Base-by-base conservation (phyloP, 1,140 invertebrate species). In the Drosophila santomea region DNA sequence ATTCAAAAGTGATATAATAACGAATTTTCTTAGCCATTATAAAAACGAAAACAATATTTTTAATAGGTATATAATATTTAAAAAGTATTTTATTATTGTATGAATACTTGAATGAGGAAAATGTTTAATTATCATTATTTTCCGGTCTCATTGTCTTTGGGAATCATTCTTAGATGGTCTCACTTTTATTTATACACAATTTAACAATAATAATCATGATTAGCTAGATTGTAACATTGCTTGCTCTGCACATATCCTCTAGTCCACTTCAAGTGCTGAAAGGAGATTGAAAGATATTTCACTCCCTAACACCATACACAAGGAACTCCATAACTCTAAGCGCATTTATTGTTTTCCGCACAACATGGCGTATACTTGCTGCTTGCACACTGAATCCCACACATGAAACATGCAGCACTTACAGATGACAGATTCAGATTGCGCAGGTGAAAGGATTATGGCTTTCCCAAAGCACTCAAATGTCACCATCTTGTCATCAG, bases 371-470 rank as follows among this genome's bases (percentile, higher is more conserved):
- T 47, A 60, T 47, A 14, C 32, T 15, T 6, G 15, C 6, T 48
- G 39, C 35, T 17, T 51, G 36, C 17, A 35, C 23, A 8, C 32
- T 17, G 39, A 66, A 36, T 54, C 35, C 32, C 61, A 7, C 64
- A 52, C 38, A 45, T 45, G 25, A n/a, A 54, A 32, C 55, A 56
- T 32, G 14, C 52, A 36, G 7, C 36, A 66, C 20, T 67, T 12
- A 12, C 47, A 23, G 4, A 28, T 68, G 64, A 64, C 60, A 68
- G 61, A 68, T 45, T 68, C 61, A 44, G 45, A 52, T 32, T 23
- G 47, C 39, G 61, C 45, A 68, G 64, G 64, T 52, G 60, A 68
- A 68, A 66, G 64, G 64, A 68, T 68, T 68, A 68, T 12, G 36
- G 38, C 47, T 52, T 47, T 32, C 17, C 35, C 44, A 20, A 36